Evolutionary conservation across 2,888 invertebrate genomes (phyloP), one percentile per base, ranked within the genome.

Genomic region (Tiliacea citrago): DNA sequence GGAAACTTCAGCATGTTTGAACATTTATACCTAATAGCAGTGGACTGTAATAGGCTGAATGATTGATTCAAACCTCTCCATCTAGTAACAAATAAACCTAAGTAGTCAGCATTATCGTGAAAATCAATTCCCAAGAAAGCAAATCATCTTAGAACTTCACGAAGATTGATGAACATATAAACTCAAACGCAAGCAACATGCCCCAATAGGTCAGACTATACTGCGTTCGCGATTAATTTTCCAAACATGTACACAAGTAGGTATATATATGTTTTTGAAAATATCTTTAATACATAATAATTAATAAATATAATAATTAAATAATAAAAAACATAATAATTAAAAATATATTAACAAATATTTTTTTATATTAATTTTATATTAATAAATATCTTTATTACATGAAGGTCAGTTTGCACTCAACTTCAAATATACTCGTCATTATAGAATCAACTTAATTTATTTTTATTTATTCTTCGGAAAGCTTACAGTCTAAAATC

Each of bases 91-190:
- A 39, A n/a, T n/a, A n/a, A 63, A 47, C 21, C n/a, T 42, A 47
- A 57, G 39, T 42, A n/a, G 0, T 8, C 5, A 47, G 47, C 4
- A 65, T 47, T 57, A 67, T 49, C 29, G 13, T 42, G 77, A 45
- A 75, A 77, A 51, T 58, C 16, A 21, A 68, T 57, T 29, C 18
- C 2, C 13, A 47, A 55, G 39, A 76, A 39, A 55, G 53, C n/a
- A 77, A 77, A 68, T 68, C 9, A 24, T 42, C 24, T 24, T 21
- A 51, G 29, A 21, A 42, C 16, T 67, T 62, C 9, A 62, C n/a
- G n/a, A 62, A 79, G 71, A 79, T 79, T 79, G 55, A 79, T 76
- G 55, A 62, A 42, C 35, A n/a, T 29, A 55, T 61, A 61, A 13
- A 72, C 47, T 16, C 18, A 62, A 53, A 63, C 16, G 13, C 45